phyloP scores from a whole-genome alignment of 2,113 vertebrate genomes.

The Paralichthys olivaceus region DNA sequence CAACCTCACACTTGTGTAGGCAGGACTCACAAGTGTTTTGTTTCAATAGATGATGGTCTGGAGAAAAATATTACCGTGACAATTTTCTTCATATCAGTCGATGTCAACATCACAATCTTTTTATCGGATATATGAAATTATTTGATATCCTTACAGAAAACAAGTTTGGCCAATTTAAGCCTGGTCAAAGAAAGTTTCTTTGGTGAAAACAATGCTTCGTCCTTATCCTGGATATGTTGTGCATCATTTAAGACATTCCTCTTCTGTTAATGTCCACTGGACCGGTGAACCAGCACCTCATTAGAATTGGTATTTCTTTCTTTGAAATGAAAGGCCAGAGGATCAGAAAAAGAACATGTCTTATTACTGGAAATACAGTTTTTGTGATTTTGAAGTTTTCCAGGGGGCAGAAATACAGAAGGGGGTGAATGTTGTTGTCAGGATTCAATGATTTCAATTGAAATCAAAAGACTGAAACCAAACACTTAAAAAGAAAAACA shows the following conservation, averaged over 20 bases:
- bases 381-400: not conserved
- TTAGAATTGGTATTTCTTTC: not conserved
- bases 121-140: no score
- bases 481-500: not conserved
- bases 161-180: not conserved
- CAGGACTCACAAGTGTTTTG: no score
- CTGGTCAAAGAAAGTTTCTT: not conserved
- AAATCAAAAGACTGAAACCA: not conserved
- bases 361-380: not conserved
- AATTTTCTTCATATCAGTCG: not conserved
- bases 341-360: not conserved
- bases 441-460: constrained; percentile 4
- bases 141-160: not conserved
- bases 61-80: no score
- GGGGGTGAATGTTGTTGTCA: no score
- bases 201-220: not conserved
- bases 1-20: no score
- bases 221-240: not conserved
- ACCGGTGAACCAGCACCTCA: not conserved
- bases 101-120: no score
- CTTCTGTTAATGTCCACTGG: not conserved
- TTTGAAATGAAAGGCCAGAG: not conserved
- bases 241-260: not conserved
- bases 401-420: not conserved
- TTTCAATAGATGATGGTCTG: no score